phyloP scores from a whole-genome alignment of 2,113 vertebrate species.

The Perca schrenkii region DNA sequence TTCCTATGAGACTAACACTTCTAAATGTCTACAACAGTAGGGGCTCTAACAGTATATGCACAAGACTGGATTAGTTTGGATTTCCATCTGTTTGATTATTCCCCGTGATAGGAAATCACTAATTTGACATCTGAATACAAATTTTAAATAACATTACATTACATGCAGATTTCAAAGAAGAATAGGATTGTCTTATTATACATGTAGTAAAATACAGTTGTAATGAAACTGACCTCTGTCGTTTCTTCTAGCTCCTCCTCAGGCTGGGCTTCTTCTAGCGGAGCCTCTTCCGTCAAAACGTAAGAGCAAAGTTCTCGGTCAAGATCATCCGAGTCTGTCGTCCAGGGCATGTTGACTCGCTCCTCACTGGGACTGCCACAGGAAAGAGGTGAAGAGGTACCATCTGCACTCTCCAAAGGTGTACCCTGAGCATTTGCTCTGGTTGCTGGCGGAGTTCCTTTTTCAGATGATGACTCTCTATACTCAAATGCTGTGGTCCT shows the following conservation, averaged over 20 bases:
- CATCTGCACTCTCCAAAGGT: conserved; percentile 52
- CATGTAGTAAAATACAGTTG: neutral
- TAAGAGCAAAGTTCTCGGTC: conserved; percentile 43
- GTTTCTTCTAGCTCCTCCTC: conserved; percentile 53
- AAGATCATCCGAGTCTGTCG: conserved; percentile 59
- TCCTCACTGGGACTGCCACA: conserved; percentile 68
- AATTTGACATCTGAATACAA: neutral
- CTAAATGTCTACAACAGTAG: neutral
- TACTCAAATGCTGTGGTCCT: neutral
- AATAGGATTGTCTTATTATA: neutral
- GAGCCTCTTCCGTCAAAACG: conserved; percentile 49
- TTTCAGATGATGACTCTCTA: conserved; percentile 31
- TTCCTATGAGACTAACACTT: neutral
- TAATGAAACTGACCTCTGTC: conserved; percentile 55
- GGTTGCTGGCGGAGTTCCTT: neutral
- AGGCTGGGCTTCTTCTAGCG: conserved; percentile 10
- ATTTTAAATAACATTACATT: neutral
- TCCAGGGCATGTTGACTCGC: conserved; percentile 45
- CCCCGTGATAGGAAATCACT: neutral
- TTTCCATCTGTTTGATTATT: neutral
- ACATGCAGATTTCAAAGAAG: neutral
- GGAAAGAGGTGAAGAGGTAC: conserved; percentile 26
- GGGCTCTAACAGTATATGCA: neutral
- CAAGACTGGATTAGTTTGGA: neutral
- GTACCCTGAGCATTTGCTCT: conserved; percentile 6